Conservation (phyloP, 2,888 invertebrate species). For the Phalera bucephala region DNA sequence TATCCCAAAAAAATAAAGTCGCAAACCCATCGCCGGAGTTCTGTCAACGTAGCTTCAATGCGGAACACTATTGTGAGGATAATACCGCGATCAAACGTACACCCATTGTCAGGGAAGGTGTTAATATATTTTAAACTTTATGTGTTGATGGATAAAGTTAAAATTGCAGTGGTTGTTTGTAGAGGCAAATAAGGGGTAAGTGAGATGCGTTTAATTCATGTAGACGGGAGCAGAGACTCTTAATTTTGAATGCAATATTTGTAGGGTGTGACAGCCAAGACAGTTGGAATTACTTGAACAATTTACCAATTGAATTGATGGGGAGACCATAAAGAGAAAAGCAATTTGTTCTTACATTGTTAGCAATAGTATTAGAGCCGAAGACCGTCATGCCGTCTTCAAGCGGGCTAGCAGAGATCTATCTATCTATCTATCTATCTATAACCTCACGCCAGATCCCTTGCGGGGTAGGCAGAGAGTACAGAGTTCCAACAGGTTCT, state of each 20-base stretch:
- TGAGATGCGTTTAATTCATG: conserved; percentile 78
- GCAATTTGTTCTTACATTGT: no score
- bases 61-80: conserved; percentile 78
- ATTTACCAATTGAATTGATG: not conserved
- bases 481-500: no score
- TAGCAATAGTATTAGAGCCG: no score
- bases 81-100: conserved; percentile 79
- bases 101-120: conserved; percentile 52
- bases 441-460: no score
- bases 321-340: no score
- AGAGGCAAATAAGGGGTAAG: conserved; percentile 63
- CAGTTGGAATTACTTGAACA: not conserved
- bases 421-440: no score
- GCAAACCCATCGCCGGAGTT: conserved; percentile 42
- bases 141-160: conserved; percentile 12
- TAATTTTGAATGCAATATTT: conserved; percentile 67
- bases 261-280: conserved; percentile 28
- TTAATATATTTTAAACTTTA: conserved; percentile 34
- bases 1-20: conserved; percentile 38
- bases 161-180: conserved; percentile 24
- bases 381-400: no score
- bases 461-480: no score
- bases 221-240: conserved; percentile 74
- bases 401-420: no score
- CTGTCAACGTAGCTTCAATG: conserved; percentile 73